Percentiles rank a stretch among this genome's conserved stretches.
Conservation (phyloP, 1,140 invertebrate species). For the Brachionus angularis region DNA sequence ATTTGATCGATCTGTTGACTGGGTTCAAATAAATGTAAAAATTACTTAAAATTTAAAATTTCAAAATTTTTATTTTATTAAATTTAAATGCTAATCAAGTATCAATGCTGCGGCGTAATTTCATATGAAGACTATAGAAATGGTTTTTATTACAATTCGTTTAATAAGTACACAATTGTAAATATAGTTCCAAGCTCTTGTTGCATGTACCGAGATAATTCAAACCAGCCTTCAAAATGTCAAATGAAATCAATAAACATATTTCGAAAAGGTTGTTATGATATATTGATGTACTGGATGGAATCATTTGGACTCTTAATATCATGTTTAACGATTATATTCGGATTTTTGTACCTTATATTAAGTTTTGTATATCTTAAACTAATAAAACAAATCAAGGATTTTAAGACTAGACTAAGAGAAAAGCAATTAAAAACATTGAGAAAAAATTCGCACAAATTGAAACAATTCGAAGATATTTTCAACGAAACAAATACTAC, state of each 20-base stretch:
- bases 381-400: constrained; percentile 13
- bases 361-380: background rate
- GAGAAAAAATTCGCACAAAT: constrained; percentile 7
- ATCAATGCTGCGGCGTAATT: constrained; percentile 34
- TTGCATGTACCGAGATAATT: constrained; percentile 17
- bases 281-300: constrained; percentile 43
- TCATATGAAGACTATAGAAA: constrained; percentile 40
- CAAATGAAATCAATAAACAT: constrained; percentile 44
- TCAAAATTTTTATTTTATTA: background rate
- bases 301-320: constrained; percentile 36
- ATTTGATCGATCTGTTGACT: constrained; percentile 40
- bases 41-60: background rate
- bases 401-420: constrained; percentile 1
- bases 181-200: constrained; percentile 37
- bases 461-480: constrained; percentile 4
- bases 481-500: constrained; percentile 19
- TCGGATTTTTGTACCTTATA: constrained; percentile 1
- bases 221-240: constrained; percentile 20
- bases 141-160: constrained; percentile 42
- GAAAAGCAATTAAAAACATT: constrained; percentile 20
- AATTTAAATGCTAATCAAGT: constrained; percentile 28
- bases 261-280: constrained; percentile 39
- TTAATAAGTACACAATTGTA: constrained; percentile 42
- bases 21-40: constrained; percentile 43
- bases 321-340: constrained; percentile 7